A percentile compares a stretch with the other conserved stretches of the same genome.
These are phyloP conservation scores for Beris morrisii DNA, from an alignment of 2,888 invertebrate genomes.

Conservation along the genomic window DNA sequence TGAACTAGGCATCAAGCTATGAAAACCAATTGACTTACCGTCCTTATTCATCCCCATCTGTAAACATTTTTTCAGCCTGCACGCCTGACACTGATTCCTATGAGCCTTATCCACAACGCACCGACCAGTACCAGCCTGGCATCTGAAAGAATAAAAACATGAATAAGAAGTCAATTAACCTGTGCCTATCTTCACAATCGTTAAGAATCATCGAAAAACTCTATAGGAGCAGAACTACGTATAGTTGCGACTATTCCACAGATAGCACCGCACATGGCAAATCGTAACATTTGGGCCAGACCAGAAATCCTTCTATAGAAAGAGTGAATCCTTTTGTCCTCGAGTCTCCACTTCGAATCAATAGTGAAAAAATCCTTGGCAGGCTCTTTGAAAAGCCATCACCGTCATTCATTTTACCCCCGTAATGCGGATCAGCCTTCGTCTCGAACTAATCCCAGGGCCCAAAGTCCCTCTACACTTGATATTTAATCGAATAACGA, in stretches of 20 bases:
- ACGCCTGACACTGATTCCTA: slow-evolving; percentile 98
- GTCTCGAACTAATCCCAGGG: slow-evolving; percentile 23
- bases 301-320: slow-evolving; percentile 5
- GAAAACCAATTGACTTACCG: slow-evolving; percentile 67
- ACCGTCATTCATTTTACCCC: slow-evolving; percentile 38
- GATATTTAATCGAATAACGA: slow-evolving; percentile 54
- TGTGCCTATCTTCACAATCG: slow-evolving; percentile 20
- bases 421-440: slow-evolving; percentile 43
- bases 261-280: slow-evolving; percentile 11
- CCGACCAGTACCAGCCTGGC: slow-evolving; percentile 97
- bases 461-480: slow-evolving; percentile 43
- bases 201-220: slow-evolving; percentile 18
- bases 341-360: slow-evolving; percentile 40
- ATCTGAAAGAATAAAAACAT: slow-evolving; percentile 63
- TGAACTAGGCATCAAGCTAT: background rate
- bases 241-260: too few relatives aligned
- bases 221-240: background rate
- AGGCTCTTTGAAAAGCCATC: slow-evolving; percentile 23
- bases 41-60: slow-evolving; percentile 99
- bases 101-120: slow-evolving; percentile 99
- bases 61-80: slow-evolving; percentile 96
- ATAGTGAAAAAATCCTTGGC: background rate
- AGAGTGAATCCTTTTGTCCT: slow-evolving; percentile 27
- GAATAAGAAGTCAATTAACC: slow-evolving; percentile 27
- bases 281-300: slow-evolving; percentile 37